Evolutionary conservation across 2,113 vertebrate genomes (phyloP), one percentile per base, ranked within the genome.

Genomic region (Xiphorhynchus elegans): DNA sequence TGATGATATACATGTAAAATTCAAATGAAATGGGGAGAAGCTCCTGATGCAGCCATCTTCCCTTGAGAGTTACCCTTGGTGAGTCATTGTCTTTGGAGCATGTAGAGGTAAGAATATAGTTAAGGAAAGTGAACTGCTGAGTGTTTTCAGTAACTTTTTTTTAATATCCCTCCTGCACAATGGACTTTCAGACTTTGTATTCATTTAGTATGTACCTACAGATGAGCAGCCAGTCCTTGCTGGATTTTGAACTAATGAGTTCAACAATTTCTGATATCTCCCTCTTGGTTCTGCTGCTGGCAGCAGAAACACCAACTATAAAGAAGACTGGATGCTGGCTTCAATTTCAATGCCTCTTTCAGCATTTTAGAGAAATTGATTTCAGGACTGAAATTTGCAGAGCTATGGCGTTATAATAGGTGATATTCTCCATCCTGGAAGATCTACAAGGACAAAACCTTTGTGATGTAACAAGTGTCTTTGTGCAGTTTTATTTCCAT

Each of bases 201-300:
- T 94, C 39, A 84, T 85, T 58, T 85, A 76, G 39, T 76, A 21
- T 66, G 52, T 0, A 4, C 82, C 62, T 89, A 37, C 62, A 78
- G 91, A 94, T 93, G 91, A 91, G 89, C 80, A 93, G 76, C 58
- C 66, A 93, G 94, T 84, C 89, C 62, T 95, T 79, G 44, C 31
- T 92, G 84, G 28, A 31, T 92, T 96, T 88, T 88, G 46, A 90
- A 39, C 50, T 86, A 96, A 93, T 94, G 72, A 92, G 86, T 79
- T 94, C 90, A 95, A 67, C 52, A 92, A 88, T 80, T 92, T 94
- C 85, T 90, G 77, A 44, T 94, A 95, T 80, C 88, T 93, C 9
- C 46, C 92, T 59, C 68, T 96, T 92, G 85, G 79, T 95, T 93
- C 63, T 93, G 60, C 64, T 96, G 24, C 94, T 95, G 87, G 87